phyloP scores from a whole-genome alignment of 2,888 invertebrate genomes.

The Netelia melanura region DNA sequence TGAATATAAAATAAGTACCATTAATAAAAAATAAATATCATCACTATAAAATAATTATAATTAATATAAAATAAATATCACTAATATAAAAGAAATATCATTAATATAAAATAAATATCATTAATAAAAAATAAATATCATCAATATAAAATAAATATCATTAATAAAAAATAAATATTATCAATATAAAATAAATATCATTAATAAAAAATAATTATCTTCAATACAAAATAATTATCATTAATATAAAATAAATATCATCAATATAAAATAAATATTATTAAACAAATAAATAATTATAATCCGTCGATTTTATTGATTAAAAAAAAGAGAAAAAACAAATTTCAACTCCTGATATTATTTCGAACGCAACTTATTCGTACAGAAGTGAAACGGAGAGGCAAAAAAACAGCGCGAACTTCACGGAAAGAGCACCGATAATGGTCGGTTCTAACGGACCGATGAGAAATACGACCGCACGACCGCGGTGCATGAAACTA shows the following conservation, averaged over 20 bases:
- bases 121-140: too few relatives aligned
- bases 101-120: too few relatives aligned
- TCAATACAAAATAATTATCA: too few relatives aligned
- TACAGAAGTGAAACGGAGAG: neutral
- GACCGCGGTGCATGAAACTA: neutral
- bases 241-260: too few relatives aligned
- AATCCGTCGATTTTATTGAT: too few relatives aligned
- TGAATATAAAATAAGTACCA: too few relatives aligned
- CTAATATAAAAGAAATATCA: neutral
- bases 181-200: neutral
- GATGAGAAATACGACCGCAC: slow-evolving; percentile 1
- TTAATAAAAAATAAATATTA: neutral
- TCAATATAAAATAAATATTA: too few relatives aligned
- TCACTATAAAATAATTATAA: too few relatives aligned
- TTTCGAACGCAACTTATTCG: neutral
- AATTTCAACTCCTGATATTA: neutral
- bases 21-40: too few relatives aligned
- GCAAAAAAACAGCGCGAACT: neutral
- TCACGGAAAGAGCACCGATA: slow-evolving; percentile 24
- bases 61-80: neutral
- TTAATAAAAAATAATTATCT: too few relatives aligned
- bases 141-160: too few relatives aligned
- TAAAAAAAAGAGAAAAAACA: neutral
- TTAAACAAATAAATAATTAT: too few relatives aligned
- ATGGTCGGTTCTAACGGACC: slow-evolving; percentile 25